Evolutionary conservation across 2,888 invertebrate genomes (phyloP), one percentile per base, ranked within the genome.

Genomic region (Masnerella sp.): DNA sequence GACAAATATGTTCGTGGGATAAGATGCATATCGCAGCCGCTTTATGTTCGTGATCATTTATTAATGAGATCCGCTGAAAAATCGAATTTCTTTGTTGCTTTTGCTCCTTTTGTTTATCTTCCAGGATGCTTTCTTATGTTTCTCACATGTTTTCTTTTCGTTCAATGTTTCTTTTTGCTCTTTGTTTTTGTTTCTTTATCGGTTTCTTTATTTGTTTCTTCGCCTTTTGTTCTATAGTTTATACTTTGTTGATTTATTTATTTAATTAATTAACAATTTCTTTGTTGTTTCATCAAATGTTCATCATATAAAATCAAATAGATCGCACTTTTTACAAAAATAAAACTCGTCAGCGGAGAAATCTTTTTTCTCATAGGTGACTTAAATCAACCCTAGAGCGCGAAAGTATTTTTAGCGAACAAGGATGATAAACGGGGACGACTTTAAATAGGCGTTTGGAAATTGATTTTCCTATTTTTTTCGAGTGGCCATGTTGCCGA

Each of bases 361-460:
- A 14, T 14, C 36, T 32, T 14, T 36, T 36, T 36, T 14, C 36
- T 36, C 14, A 14, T 36, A 36, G 14, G 5, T 7, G 12, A 36
- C 8, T 36, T 12, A 14, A 32, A 20, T 20, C 8, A 32, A 49
- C 34, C 49, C 34, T 47, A 47, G 15, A 47, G 11, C 17, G 17
- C 2, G 32, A 8, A 12, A 12, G 11, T 47, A 49, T 49, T 49
- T 49, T 49, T 49, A 49, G 34, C 49, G 12, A 15, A 52, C 36
- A 38, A 38, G 36, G 38, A 36, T 12, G 22, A 51, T 12, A 40
- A 54, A 54, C 8, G 40, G 9, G 56, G 30, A 20, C 42, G 43
- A 43, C 43, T 47, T 59, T 36, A 47, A 59, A 49, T 49, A 40
- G 18, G 38, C 38, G n/a, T 40, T 17, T 40, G 18, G n/a, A 22